Conservation (phyloP, 2,797 vertebrate species). For the Xenentodon cancila region DNA sequence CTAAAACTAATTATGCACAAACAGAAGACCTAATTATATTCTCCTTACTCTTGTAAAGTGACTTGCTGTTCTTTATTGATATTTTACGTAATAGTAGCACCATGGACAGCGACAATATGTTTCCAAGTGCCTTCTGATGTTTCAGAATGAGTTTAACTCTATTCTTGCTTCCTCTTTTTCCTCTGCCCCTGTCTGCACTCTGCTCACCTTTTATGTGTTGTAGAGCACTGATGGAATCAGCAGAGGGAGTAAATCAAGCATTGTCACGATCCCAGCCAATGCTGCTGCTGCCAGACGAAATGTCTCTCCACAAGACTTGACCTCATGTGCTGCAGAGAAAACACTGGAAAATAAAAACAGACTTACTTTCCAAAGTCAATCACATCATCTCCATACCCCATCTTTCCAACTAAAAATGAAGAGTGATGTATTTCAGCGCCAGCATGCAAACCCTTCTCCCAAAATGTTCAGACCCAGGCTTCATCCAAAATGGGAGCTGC, state of each 20-base stretch:
- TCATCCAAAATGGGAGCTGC: conserved; percentile 57
- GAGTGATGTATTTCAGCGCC: conserved; percentile 22
- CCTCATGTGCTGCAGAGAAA: conserved; percentile 6
- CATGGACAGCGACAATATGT: conserved; percentile 3
- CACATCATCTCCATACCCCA: background rate
- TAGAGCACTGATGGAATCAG: conserved; percentile 42
- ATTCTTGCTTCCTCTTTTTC: conserved; percentile 14
- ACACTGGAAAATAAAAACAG: background rate
- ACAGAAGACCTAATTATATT: background rate
- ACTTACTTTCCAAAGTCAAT: background rate
- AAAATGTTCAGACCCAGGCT: conserved; percentile 24
- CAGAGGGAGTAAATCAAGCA: conserved; percentile 28
- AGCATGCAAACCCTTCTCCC: conserved; percentile 5
- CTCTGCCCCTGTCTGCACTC: conserved; percentile 12
- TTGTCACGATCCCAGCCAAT: background rate
- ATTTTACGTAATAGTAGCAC: conserved; percentile 18
- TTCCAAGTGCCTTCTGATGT: conserved; percentile 25
- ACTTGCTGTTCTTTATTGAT: conserved; percentile 31
- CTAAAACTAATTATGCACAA: background rate
- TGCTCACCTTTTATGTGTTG: conserved; percentile 25
- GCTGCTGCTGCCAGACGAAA: conserved; percentile 15
- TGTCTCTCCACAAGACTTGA: conserved; percentile 10
- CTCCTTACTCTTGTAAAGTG: conserved; percentile 14
- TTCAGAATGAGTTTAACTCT: conserved; percentile 22
- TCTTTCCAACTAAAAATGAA: conserved; percentile 77